Base-by-base conservation (phyloP, 1,140 invertebrate genomes). In the Trissolcus basalis region DNA sequence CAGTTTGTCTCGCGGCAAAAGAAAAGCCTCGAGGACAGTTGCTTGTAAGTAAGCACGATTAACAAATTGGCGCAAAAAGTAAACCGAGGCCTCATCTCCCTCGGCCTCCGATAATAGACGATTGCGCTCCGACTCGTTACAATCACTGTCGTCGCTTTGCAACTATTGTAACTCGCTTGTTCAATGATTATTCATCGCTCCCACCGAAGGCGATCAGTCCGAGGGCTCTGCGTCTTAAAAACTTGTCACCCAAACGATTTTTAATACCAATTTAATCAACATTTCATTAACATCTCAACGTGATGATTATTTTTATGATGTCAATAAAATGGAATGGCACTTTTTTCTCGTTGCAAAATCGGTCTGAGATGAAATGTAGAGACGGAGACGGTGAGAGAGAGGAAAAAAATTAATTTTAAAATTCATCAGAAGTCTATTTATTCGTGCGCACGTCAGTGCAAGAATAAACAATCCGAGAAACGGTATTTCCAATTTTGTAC, bases 11-110 rank as follows among this genome's bases (percentile, higher is more conserved):
- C 71, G 39, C 56, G 64, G 65, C 50, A 71, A 44, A 75, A 74
- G 67, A 75, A 72, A 71, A 71, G 65, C 67, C 77, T 51, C 58
- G 67, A 75, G 72, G 75, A 60, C 65, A 75, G 58, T 44, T 70
- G 72, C 63, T 72, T 67, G 70, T 65, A 80, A 82, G 75, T 69
- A 81, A 81, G 77, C 69, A 75, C 75, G 82, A 84, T 83, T 85
- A 85, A 85, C 81, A 85, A 85, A 85, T 85, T 85, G 81, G 50
- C 74, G 64, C 79, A 85, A 85, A 85, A 85, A 85, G 75, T 82
- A 79, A 83, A 77, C 72, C 53, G 71, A 56, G 74, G 56, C 63
- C 64, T 77, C 69, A 60, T 54, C 33, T 72, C 73, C 68, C 77
- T 73, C 60, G 69, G 60, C 69, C 65, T 53, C 48, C 67, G 71